Percentiles rank a stretch among this genome's conserved stretches.
Conservation (phyloP, 2,797 vertebrate species). For the Melanotaenia nigrans region DNA sequence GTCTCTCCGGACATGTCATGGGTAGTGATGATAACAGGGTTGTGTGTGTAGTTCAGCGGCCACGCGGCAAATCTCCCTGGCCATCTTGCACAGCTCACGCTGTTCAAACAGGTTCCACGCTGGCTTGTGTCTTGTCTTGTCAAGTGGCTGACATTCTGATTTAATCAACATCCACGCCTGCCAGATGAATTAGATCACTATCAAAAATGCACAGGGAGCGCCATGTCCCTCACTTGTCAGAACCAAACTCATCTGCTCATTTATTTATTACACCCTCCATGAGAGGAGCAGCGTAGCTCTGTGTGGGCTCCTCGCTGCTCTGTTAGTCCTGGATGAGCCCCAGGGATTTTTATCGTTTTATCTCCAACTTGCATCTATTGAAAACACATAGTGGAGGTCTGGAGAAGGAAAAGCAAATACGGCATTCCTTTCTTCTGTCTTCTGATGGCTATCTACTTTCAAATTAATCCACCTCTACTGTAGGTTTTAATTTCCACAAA, state of each 20-base stretch:
- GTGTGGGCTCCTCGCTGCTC: conserved; percentile 65
- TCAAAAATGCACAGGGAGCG: conserved; percentile 85
- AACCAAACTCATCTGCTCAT: conserved; percentile 83
- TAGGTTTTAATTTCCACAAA: conserved; percentile 47
- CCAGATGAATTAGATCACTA: conserved; percentile 88
- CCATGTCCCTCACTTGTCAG: conserved; percentile 86
- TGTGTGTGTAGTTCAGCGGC: conserved; percentile 54
- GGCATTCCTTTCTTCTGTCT: conserved; percentile 54
- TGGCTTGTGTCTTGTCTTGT: conserved; percentile 84
- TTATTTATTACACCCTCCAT: conserved; percentile 81
- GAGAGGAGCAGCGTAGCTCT: conserved; percentile 60
- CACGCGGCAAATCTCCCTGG: conserved; percentile 76
- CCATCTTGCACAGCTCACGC: conserved; percentile 71
- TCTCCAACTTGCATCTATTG: conserved; percentile 60
- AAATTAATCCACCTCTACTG: neutral
- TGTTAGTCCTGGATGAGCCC: conserved; percentile 73
- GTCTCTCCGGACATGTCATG: conserved; percentile 68
- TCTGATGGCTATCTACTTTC: conserved; percentile 35
- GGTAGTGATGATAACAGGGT: conserved; percentile 70
- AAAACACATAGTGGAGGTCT: conserved; percentile 69
- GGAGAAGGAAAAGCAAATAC: conserved; percentile 69
- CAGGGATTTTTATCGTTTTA: conserved; percentile 60
- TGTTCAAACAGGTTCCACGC: conserved; percentile 84
- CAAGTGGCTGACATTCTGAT: conserved; percentile 88
- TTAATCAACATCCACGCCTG: conserved; percentile 87